Conservation (phyloP, 1,140 invertebrate species). For the Cepaea nemoralis region DNA sequence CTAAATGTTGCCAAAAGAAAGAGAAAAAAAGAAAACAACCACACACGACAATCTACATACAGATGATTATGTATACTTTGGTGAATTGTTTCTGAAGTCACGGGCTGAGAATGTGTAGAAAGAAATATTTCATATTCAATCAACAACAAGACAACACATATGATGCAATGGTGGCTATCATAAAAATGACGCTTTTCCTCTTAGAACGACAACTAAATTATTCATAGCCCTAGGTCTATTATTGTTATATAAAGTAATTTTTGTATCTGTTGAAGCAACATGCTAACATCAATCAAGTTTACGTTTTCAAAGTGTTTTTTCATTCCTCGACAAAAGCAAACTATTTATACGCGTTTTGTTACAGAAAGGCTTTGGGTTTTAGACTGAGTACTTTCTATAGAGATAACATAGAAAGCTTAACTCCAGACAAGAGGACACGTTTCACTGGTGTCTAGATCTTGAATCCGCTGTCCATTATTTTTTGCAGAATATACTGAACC, state of each 20-base stretch:
- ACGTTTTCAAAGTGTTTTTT: neutral
- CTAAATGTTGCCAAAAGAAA: no score
- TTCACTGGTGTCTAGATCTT: neutral
- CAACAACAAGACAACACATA: neutral
- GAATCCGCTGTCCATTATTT: conserved; percentile 20
- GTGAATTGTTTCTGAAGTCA: neutral
- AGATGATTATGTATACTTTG: neutral
- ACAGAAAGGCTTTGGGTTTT: conserved; percentile 4
- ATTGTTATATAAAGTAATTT: neutral
- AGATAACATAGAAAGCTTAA: neutral
- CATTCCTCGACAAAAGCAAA: neutral
- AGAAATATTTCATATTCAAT: neutral
- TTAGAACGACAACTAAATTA: neutral
- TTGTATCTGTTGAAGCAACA: neutral
- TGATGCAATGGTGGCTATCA: neutral
- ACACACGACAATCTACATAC: conserved; percentile 6
- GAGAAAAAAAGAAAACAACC: no score
- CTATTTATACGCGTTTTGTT: neutral
- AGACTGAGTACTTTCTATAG: neutral
- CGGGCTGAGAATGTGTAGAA: neutral
- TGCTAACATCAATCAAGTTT: no score
- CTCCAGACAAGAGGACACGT: neutral
- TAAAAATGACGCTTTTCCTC: neutral
- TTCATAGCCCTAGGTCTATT: neutral
- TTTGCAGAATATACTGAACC: conserved; percentile 28